Conservation (phyloP, 2,888 invertebrate genomes). For the Gibbula magus region DNA sequence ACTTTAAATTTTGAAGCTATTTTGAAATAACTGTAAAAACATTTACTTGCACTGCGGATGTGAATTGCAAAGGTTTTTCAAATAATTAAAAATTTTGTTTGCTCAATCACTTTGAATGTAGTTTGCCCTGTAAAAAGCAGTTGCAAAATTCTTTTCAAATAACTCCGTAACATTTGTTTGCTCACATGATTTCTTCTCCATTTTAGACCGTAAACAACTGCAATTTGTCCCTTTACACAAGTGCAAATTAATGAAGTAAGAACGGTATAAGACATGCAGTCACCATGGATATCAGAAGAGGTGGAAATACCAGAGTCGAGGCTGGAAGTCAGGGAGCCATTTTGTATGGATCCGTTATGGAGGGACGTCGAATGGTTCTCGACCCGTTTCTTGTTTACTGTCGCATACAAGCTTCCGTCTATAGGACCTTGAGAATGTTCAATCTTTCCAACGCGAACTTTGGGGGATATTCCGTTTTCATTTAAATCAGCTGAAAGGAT, state of each 20-base stretch:
- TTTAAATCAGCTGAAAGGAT: constrained; percentile 57
- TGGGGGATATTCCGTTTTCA: constrained; percentile 53
- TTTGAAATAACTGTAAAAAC: too few species aligned
- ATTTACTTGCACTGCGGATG: too few species aligned
- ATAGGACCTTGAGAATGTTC: constrained; percentile 78
- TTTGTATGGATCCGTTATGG: constrained; percentile 60
- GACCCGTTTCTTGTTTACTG: constrained; percentile 74
- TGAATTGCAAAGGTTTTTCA: too few species aligned
- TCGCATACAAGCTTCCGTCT: constrained; percentile 92
- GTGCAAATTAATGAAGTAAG: constrained; percentile 17
- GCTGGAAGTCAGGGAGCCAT: constrained; percentile 84
- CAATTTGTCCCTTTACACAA: neutral
- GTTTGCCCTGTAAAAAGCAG: too few species aligned
- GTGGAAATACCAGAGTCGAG: constrained; percentile 94
- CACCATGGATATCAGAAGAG: constrained; percentile 55
- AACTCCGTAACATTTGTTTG: too few species aligned
- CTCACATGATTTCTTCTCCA: too few species aligned
- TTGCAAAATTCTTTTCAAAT: too few species aligned
- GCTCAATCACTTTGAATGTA: too few species aligned
- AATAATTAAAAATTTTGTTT: too few species aligned
- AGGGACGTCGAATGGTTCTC: constrained; percentile 31
- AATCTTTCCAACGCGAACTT: neutral
- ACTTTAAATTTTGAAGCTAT: too few species aligned
- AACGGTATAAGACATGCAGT: constrained; percentile 31
- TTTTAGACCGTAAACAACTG: too few species aligned